These are phyloP conservation scores for Zaprionus camerounensis DNA, from an alignment of 1,140 invertebrate species.

Conservation along the genomic window DNA sequence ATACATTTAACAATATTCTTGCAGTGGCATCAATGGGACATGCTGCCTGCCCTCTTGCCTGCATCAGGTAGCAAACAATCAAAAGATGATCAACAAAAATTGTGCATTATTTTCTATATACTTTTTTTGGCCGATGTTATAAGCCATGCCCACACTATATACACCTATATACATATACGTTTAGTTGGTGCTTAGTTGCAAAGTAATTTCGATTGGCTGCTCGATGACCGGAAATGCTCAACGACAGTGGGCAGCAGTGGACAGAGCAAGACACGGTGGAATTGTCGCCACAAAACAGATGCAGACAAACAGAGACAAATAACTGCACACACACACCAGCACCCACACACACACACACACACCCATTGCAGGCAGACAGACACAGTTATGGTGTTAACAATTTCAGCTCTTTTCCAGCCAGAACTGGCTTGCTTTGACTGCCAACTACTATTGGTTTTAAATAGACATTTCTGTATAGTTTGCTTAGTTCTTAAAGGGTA, in stretches of 20 bases:
- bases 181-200: not conserved
- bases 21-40: not conserved
- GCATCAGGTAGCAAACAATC: not conserved
- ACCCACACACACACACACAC: not conserved
- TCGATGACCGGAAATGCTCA: constrained; percentile 71
- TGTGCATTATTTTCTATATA: not conserved
- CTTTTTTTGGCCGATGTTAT: not conserved
- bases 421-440: not conserved
- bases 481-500: too few relatives aligned
- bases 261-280: constrained; percentile 21
- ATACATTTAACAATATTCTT: not conserved
- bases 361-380: constrained; percentile 19
- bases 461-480: not conserved
- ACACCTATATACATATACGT: not conserved
- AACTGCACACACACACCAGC: not conserved
- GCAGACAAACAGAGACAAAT: not conserved
- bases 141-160: not conserved
- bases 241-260: constrained; percentile 45
- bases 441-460: not conserved
- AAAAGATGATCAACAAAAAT: not conserved
- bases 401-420: not conserved
- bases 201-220: constrained; percentile 35
- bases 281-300: constrained; percentile 36
- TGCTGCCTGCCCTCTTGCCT: not conserved
- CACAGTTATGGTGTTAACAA: not conserved